Evolutionary conservation across 2,113 vertebrate genomes (phyloP).

Genomic region (Nyctereutes procyonoides): DNA sequence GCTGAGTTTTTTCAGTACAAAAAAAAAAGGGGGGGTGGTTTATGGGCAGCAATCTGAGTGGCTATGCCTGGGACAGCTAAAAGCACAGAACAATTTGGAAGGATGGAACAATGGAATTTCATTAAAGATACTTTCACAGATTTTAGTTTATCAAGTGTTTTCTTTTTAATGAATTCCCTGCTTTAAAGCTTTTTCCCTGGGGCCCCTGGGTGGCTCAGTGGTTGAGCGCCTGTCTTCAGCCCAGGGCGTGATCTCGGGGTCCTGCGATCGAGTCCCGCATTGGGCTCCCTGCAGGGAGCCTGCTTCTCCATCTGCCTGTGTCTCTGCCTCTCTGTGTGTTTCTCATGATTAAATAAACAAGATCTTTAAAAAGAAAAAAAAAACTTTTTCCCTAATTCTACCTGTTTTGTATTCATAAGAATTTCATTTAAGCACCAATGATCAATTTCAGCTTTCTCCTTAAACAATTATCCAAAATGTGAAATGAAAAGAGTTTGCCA

Average conservation of each 20-base stretch:
- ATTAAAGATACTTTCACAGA: background rate
- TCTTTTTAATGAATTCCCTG: background rate
- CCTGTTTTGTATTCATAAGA: background rate
- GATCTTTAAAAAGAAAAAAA: too few relatives aligned
- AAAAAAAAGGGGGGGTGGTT: background rate
- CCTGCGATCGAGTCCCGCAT: too few relatives aligned
- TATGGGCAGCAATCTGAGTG: background rate
- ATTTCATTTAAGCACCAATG: slow-evolving; percentile 16
- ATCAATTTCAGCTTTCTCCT: background rate
- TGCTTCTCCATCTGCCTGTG: too few relatives aligned
- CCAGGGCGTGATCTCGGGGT: too few relatives aligned
- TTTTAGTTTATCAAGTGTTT: background rate
- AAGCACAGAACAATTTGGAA: background rate
- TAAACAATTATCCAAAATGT: background rate
- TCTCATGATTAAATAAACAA: too few relatives aligned
- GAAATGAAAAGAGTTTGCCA: background rate
- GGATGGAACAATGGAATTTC: background rate
- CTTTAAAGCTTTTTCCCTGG: background rate
- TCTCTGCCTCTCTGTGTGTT: too few relatives aligned
- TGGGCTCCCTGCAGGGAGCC: too few relatives aligned
- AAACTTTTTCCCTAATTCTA: background rate
- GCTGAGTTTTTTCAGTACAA: background rate
- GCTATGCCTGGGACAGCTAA: background rate
- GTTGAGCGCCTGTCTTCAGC: too few relatives aligned
- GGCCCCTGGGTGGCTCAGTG: too few relatives aligned